phyloP scores from a whole-genome alignment of 2,797 vertebrate species.

The Calcarius lapponicus region DNA sequence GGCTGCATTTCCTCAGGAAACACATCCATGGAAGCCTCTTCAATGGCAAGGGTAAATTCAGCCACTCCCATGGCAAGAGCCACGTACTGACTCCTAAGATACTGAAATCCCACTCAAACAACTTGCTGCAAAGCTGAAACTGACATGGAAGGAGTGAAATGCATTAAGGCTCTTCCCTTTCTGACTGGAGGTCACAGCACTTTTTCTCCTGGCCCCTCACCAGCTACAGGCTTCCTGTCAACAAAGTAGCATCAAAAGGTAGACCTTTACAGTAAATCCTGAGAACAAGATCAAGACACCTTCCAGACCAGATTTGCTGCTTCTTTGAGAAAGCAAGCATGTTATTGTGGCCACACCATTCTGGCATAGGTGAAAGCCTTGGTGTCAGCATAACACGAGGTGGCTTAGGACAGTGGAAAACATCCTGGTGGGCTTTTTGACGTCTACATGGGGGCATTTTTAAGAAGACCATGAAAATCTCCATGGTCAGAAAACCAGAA shows the following conservation, averaged over 20 bases:
- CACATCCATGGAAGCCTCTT: not conserved
- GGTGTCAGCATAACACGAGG: fast-evolving
- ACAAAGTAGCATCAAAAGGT: not conserved
- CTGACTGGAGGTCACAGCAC: not conserved
- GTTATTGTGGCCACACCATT: not conserved
- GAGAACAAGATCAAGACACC: not conserved
- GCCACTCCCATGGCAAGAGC: not conserved
- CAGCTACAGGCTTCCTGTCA: not conserved
- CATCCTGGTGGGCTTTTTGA: not conserved
- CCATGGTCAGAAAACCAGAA: not conserved
- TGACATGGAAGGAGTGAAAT: not conserved
- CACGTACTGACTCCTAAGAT: not conserved
- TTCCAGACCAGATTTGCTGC: not conserved
- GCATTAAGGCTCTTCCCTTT: not conserved
- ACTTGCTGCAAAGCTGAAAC: not conserved
- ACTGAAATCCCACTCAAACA: not conserved
- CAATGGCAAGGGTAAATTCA: not conserved
- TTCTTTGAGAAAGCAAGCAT: not conserved
- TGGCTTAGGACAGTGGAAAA: not conserved
- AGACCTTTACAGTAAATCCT: not conserved
- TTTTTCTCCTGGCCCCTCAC: not conserved
- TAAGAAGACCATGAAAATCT: not conserved
- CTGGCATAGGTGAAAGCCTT: not conserved
- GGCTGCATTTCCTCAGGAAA: constrained; percentile 41
- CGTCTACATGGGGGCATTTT: not conserved